Percentiles rank a stretch among this genome's conserved stretches.
These are phyloP conservation scores for Ornithoptera priamus DNA, from an alignment of 2,888 invertebrate genomes.

Conservation along the genomic window DNA sequence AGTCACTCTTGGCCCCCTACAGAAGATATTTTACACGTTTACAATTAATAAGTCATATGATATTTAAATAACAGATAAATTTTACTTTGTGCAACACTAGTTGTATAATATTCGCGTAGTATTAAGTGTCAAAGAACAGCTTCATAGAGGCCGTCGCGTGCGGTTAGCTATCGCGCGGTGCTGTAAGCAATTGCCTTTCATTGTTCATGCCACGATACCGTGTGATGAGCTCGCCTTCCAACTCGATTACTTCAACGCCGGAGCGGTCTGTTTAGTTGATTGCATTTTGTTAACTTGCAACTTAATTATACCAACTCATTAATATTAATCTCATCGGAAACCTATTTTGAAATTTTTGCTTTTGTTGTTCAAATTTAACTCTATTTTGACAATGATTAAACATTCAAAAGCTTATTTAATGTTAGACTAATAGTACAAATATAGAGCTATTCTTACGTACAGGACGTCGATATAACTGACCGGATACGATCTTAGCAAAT, in stretches of 20 bases:
- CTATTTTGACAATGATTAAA: background rate
- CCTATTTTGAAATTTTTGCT: background rate
- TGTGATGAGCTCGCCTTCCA: constrained; percentile 44
- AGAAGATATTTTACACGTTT: too few relatives aligned
- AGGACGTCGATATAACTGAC: too few relatives aligned
- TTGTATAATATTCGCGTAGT: constrained; percentile 47
- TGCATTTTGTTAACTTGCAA: constrained; percentile 31
- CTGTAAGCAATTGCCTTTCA: constrained; percentile 57
- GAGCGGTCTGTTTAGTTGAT: constrained; percentile 35
- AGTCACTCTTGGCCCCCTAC: too few relatives aligned
- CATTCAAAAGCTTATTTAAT: too few relatives aligned
- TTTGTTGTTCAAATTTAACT: background rate
- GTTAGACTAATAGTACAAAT: too few relatives aligned
- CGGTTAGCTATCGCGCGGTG: constrained; percentile 54
- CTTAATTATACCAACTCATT: constrained; percentile 28
- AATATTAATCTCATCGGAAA: background rate
- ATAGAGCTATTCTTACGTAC: too few relatives aligned
- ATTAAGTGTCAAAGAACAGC: constrained; percentile 65
- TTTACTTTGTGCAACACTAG: constrained; percentile 36
- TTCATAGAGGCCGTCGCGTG: constrained; percentile 54
- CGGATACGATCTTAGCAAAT: too few relatives aligned
- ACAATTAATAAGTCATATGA: background rate
- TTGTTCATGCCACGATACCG: constrained; percentile 40
- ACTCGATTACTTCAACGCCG: constrained; percentile 54
- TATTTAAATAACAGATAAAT: background rate